phyloP scores from a whole-genome alignment of 1,140 invertebrate genomes.

The Zaprionus africanus region DNA sequence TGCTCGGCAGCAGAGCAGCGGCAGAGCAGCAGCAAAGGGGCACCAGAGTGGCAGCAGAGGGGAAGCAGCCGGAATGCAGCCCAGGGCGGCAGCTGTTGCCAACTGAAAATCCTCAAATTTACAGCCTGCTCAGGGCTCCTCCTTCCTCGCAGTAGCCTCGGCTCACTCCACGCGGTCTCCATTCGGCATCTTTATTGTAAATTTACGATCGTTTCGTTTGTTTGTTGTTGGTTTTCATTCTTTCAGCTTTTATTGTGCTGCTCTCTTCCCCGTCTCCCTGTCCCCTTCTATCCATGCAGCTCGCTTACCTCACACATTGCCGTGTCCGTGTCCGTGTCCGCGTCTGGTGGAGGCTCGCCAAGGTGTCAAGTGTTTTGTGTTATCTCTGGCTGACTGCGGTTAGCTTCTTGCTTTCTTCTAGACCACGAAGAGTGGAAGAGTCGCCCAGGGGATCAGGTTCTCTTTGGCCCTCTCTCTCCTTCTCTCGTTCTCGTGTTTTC shows the following conservation, averaged over 20 bases:
- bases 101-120: slow-evolving; percentile 75
- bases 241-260: slow-evolving; percentile 56
- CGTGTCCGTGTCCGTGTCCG: not conserved
- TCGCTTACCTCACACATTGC: slow-evolving; percentile 30
- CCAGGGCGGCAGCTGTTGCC: slow-evolving; percentile 65
- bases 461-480: not conserved
- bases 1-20: not conserved
- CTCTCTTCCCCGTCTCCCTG: not conserved
- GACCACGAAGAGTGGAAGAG: slow-evolving; percentile 30
- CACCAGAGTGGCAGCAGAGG: not conserved
- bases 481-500: not conserved
- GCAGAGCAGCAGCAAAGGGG: not conserved
- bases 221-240: slow-evolving; percentile 26
- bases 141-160: slow-evolving; percentile 34
- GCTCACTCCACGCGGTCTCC: not conserved
- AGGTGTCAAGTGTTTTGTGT: slow-evolving; percentile 77
- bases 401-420: slow-evolving; percentile 60
- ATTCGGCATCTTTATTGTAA: slow-evolving; percentile 46
- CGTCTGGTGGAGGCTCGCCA: slow-evolving; percentile 35
- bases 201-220: slow-evolving; percentile 72
- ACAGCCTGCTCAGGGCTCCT: slow-evolving; percentile 42
- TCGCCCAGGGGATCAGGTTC: not conserved
- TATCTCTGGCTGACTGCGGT: slow-evolving; percentile 61
- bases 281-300: not conserved
- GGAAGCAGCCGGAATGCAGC: slow-evolving; percentile 17